Conservation (phyloP, 2,888 invertebrate species). For the Atherix ibis region DNA sequence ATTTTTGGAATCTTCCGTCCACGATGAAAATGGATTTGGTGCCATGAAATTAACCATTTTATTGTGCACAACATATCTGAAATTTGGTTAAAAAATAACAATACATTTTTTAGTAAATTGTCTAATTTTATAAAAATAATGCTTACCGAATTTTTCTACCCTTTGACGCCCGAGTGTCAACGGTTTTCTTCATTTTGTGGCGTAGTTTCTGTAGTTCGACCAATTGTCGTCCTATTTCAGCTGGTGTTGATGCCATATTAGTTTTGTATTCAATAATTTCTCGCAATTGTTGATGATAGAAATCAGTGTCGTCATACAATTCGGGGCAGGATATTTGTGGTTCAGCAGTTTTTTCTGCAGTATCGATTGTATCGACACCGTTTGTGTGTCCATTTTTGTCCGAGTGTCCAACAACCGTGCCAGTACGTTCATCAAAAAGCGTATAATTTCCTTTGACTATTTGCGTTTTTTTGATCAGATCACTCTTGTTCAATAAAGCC, state of each 20-base stretch:
- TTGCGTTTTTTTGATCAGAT: conserved; percentile 65
- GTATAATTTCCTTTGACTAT: conserved; percentile 58
- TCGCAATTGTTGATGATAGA: conserved; percentile 83
- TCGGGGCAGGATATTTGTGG: conserved; percentile 54
- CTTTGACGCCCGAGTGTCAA: conserved; percentile 89
- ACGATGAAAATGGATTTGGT: conserved; percentile 46
- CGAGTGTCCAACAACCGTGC: conserved; percentile 8
- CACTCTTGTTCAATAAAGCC: conserved; percentile 58
- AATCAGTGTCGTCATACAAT: conserved; percentile 94
- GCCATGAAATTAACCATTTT: conserved; percentile 87
- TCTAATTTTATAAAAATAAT: not conserved
- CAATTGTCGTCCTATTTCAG: conserved; percentile 78
- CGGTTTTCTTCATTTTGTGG: conserved; percentile 80
- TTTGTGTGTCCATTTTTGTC: conserved; percentile 17
- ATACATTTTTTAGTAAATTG: not conserved
- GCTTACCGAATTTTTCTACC: conserved; percentile 64
- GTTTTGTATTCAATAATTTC: conserved; percentile 89
- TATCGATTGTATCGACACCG: conserved; percentile 18
- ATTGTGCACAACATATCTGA: conserved; percentile 59
- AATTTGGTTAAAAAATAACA: conserved; percentile 4
- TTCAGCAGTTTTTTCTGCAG: conserved; percentile 27
- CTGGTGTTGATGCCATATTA: conserved; percentile 64
- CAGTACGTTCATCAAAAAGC: conserved; percentile 34
- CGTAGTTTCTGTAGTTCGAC: conserved; percentile 80
- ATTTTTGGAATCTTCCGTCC: conserved; percentile 64